Base-by-base conservation (phyloP, 2,113 vertebrate genomes). In the Ceyx melanurus region DNA sequence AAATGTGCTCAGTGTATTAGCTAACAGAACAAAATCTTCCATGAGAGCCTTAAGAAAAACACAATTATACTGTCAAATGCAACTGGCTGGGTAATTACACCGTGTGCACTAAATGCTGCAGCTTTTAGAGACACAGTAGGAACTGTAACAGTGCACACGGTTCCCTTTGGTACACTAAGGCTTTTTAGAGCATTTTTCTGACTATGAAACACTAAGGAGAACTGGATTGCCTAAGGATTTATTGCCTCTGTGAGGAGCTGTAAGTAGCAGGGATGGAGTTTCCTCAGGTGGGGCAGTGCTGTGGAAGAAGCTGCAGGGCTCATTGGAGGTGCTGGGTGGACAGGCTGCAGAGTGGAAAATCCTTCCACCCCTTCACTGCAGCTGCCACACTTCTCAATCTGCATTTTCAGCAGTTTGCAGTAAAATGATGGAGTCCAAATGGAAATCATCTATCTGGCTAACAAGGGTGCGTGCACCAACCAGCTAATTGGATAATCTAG, bases 381-480 rank as follows among this genome's bases (percentile, higher is more conserved):
- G 33, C 87, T 82, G 60, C 75, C 87, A 71, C 85, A 6, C 61
- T 74, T 46, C 85, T 88, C 82, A 80, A 64, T 76, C 64, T 89
- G 82, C 82, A 93, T 91, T 95, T 96, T 91, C 78, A 74, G 64
- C 61, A 91, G 56, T 86, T 89, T 87, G 61, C 89, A 60, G 75
- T 33, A 37, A 85, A 79, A 71, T 53, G 40, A 51, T 42, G 61
- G 82, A 82, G 85, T 88, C 82, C 79, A 91, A 92, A 94, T 77
- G 35, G 89, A 91, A 93, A 94, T 71, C 82, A 91, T 71, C 82
- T 91, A 11, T 85, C 75, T 74, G 75, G 78, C 71, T 82, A 91
- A 89, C 78, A 67, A 93, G 84, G 62, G n/a, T 46, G 45, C 57
- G n/a, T 51, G 50, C 67, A 78, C 40, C 89, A 57, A 53, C 22